phyloP scores from a whole-genome alignment of 64 coral and sea anemone species.

The Hydrozoanthus tunicans region DNA sequence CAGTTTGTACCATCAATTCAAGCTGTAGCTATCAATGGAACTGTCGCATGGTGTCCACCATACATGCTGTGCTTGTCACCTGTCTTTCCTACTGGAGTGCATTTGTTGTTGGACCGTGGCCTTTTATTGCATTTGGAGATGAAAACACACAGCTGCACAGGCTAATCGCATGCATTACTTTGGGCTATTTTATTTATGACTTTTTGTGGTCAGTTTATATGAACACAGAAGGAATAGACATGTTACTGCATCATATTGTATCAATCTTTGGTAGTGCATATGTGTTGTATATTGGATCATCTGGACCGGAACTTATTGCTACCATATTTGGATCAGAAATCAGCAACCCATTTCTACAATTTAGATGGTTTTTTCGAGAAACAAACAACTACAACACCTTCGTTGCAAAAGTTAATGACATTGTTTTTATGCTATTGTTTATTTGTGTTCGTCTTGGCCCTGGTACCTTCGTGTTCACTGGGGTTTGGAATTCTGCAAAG shows the following conservation, averaged over 20 bases:
- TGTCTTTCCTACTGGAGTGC: constrained; percentile 74
- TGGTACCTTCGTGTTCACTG: constrained; percentile 68
- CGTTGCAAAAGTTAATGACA: constrained; percentile 84
- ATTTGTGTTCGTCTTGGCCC: constrained; percentile 78
- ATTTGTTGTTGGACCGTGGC: constrained; percentile 87
- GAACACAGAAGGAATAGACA: constrained; percentile 87
- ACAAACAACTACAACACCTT: constrained; percentile 75
- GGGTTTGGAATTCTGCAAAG: constrained; percentile 62
- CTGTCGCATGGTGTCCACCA: constrained; percentile 64
- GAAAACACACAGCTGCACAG: constrained; percentile 72
- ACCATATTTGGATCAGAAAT: constrained; percentile 92
- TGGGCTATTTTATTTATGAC: constrained; percentile 95
- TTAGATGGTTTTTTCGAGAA: constrained; percentile 96
- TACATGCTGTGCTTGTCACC: constrained; percentile 66
- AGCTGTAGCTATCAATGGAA: constrained; percentile 79
- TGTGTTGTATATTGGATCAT: constrained; percentile 55
- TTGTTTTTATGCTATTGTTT: constrained; percentile 89
- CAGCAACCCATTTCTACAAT: constrained; percentile 90
- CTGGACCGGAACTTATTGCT: constrained; percentile 83
- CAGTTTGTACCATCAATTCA: constrained; percentile 66
- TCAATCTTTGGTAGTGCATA: constrained; percentile 70
- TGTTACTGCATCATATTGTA: constrained; percentile 88
- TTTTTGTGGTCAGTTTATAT: constrained; percentile 93
- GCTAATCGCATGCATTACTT: constrained; percentile 70
- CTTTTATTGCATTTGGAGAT: constrained; percentile 76